Base-by-base conservation (phyloP, 2,888 invertebrate species). In the Campoletis raptor region DNA sequence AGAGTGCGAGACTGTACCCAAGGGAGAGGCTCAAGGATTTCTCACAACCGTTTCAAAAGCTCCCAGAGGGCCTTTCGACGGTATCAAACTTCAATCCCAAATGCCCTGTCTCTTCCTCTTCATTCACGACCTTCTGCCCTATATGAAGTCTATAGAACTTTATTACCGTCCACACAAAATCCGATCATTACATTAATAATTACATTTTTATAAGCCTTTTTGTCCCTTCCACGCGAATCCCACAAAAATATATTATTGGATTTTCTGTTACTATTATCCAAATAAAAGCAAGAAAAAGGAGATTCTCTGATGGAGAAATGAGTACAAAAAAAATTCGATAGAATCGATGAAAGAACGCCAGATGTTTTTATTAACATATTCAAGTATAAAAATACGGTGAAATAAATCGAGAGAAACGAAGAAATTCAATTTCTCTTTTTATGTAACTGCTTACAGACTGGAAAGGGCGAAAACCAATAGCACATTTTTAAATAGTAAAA, bases 81-180 rank as follows among this genome's bases (percentile, higher is more conserved):
- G 30, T 83, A 86, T 79, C 80, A 77, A 86, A 86, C 76, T 66
- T 66, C 80, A 64, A 83, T 80, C 80, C 80, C 70, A 72, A 77
- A 80, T 80, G 76, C 76, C 10, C 21, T 57, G 10, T 57, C 30
- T 61, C 61, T 30, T 3, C 18, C 70, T 48, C 74, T 74, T 37
- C 66, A 42, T 69, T 42, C 69, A 18, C 70, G 48, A 67, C 61
- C 79, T 72, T 80, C 42, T 72, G 52, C 45, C 42, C 45, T 42
- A 21, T 48, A 45, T 64, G 61, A 70, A 64, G 37, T 12, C 36
- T 78, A 74, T 79, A 54, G 70, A 82, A 83, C 57, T 74, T 69
- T 48, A 57, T 54, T 2, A 21, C 48, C 37, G 30, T 30, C 61
- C 61, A 10, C 30, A 30, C 30, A n/a, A 15, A 61, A 15, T 61